phyloP scores from a whole-genome alignment of 2,888 invertebrate genomes.

The Neelides folsomi region DNA sequence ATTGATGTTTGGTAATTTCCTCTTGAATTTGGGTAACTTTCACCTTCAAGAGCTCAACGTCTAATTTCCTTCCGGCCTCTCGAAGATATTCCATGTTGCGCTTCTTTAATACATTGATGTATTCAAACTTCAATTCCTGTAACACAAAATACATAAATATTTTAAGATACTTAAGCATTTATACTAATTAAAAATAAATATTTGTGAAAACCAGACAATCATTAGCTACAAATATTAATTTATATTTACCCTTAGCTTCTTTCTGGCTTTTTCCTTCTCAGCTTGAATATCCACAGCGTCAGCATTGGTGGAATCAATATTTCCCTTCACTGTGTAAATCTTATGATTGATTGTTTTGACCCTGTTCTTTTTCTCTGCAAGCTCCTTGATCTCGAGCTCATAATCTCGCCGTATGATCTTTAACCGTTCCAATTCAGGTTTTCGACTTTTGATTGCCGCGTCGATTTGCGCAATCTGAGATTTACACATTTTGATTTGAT shows the following conservation, averaged over 20 bases:
- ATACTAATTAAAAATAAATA: no score
- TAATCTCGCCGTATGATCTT: constrained; percentile 13
- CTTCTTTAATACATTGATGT: no score
- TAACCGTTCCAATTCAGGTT: constrained; percentile 15
- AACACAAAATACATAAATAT: no score
- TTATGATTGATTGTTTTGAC: constrained; percentile 10
- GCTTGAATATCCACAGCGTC: neutral
- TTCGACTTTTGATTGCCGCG: neutral
- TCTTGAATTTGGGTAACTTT: neutral
- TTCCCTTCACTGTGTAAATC: constrained; percentile 15
- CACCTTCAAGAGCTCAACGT: neutral
- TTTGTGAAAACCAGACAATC: no score
- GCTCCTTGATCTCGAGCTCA: constrained; percentile 13
- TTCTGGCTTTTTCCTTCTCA: constrained; percentile 7
- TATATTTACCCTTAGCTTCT: constrained; percentile 13
- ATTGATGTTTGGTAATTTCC: constrained; percentile 1
- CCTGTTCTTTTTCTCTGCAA: constrained; percentile 8
- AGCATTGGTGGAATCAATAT: constrained; percentile 7
- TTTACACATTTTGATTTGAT: neutral
- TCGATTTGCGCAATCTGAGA: neutral
- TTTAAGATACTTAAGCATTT: no score
- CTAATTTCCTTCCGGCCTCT: constrained; percentile 3
- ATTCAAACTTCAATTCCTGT: no score
- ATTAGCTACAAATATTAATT: neutral
- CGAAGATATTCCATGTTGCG: no score